phyloP scores from a whole-genome alignment of 2,888 invertebrate species.

The Theretra japonica region DNA sequence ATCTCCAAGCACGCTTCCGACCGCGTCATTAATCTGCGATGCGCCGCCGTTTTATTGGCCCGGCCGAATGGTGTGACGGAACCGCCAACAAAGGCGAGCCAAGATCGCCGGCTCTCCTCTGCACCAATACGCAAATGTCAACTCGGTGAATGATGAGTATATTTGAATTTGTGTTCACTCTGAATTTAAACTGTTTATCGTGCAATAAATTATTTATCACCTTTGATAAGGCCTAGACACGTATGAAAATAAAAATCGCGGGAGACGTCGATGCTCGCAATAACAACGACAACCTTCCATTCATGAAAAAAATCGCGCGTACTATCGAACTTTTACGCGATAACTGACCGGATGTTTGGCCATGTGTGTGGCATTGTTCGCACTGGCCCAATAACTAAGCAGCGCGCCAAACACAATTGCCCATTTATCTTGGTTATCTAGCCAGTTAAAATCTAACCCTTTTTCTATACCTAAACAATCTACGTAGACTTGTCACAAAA shows the following conservation, averaged over 20 bases:
- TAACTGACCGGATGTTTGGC: slow-evolving; percentile 78
- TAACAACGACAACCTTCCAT: slow-evolving; percentile 59
- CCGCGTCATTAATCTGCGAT: slow-evolving; percentile 47
- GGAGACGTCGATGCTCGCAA: slow-evolving; percentile 30
- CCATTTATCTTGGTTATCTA: slow-evolving; percentile 19
- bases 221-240: not conserved
- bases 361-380: slow-evolving; percentile 72
- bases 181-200: not conserved
- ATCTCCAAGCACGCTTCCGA: slow-evolving; percentile 53
- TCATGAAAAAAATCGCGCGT: slow-evolving; percentile 60
- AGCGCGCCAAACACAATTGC: slow-evolving; percentile 22
- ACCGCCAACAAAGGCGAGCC: slow-evolving; percentile 26
- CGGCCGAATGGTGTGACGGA: slow-evolving; percentile 43
- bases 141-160: no score
- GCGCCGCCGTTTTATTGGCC: slow-evolving; percentile 46
- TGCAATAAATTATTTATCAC: not conserved
- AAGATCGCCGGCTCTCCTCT: slow-evolving; percentile 9
- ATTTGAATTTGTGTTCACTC: not conserved
- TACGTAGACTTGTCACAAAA: no score
- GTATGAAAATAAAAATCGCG: no score
- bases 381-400: slow-evolving; percentile 50
- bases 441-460: not conserved
- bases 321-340: slow-evolving; percentile 68
- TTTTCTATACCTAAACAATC: not conserved
- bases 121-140: not conserved